A percentile compares a stretch with the other conserved stretches of the same genome.
phyloP scores from a whole-genome alignment of 2,797 vertebrate genomes.

The Pangasius krempfi region DNA sequence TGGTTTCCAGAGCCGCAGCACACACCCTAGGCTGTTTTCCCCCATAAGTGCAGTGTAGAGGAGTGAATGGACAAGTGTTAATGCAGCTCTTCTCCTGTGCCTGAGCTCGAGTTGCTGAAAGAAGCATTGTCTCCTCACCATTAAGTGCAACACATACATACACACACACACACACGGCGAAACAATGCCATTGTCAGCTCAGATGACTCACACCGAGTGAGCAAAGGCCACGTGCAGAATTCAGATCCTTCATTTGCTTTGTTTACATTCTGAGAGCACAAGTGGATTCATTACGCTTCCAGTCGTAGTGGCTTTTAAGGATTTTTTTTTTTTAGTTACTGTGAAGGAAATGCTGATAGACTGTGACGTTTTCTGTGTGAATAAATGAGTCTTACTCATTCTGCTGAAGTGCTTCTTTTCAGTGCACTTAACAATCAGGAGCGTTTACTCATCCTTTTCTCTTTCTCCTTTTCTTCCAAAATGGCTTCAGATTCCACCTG shows the following conservation, averaged over 20 bases:
- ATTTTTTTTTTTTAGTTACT: background rate
- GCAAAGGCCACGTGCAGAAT: constrained; percentile 9
- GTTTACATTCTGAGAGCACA: constrained; percentile 17
- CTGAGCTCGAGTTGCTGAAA: constrained; percentile 32
- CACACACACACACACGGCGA: background rate
- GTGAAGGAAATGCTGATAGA: background rate
- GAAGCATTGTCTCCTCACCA: constrained; percentile 42
- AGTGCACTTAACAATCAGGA: background rate
- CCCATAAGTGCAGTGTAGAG: background rate
- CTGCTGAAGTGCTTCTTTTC: background rate
- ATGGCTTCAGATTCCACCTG: background rate
- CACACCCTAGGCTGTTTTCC: background rate
- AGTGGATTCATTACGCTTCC: background rate
- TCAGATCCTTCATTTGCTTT: constrained; percentile 5
- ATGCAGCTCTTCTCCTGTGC: background rate
- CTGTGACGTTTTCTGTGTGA: background rate
- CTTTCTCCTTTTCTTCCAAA: background rate
- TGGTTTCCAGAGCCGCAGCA: background rate
- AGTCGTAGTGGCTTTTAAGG: background rate
- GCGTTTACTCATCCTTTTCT: background rate
- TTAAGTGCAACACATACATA: constrained; percentile 49
- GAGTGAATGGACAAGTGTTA: background rate
- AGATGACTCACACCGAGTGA: constrained; percentile 25
- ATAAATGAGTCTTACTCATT: background rate
- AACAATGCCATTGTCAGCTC: constrained; percentile 40